Conservation (phyloP, 2,113 vertebrate genomes). For the Gasterosteus nipponicus region DNA sequence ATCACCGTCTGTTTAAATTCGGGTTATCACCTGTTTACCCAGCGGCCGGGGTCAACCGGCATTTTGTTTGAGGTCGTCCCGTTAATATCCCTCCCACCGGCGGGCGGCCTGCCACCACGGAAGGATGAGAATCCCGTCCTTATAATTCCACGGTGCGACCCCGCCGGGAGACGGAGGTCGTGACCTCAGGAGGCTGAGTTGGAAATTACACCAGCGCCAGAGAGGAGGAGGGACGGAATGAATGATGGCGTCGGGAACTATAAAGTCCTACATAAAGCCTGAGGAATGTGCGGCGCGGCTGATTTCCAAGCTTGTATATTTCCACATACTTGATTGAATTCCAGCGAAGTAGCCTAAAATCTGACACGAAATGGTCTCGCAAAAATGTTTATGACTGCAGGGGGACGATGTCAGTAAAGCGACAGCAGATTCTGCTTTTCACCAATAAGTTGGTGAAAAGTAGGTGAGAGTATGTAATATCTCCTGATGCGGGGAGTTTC, state of each 20-base stretch:
- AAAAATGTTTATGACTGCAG: not conserved
- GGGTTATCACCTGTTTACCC: conserved; percentile 76
- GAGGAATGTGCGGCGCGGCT: not conserved
- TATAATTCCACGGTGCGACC: conserved; percentile 64
- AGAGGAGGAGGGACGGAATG: conserved; percentile 27
- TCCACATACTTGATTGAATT: not conserved
- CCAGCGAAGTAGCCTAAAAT: not conserved
- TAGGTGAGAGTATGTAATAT: not conserved
- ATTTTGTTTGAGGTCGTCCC: conserved; percentile 77
- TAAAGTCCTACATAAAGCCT: conserved; percentile 18
- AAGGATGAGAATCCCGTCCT: conserved; percentile 51
- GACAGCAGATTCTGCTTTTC: not conserved
- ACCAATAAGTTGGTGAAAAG: not conserved
- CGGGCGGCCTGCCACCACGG: conserved; percentile 8
- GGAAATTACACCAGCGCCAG: conserved; percentile 57
- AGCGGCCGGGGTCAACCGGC: conserved; percentile 61
- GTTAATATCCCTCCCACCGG: conserved; percentile 62
- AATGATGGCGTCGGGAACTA: conserved; percentile 26
- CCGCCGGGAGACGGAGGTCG: conserved; percentile 29
- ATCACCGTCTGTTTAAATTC: conserved; percentile 61
- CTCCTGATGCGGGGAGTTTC: conserved; percentile 7
- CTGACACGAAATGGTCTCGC: not conserved
- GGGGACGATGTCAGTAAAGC: not conserved
- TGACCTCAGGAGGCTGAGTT: conserved; percentile 58
- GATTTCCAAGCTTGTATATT: not conserved